Percentiles rank a stretch among this genome's conserved stretches.
Conservation (phyloP, 2,888 invertebrate species). For the Cerceris ruficornis region DNA sequence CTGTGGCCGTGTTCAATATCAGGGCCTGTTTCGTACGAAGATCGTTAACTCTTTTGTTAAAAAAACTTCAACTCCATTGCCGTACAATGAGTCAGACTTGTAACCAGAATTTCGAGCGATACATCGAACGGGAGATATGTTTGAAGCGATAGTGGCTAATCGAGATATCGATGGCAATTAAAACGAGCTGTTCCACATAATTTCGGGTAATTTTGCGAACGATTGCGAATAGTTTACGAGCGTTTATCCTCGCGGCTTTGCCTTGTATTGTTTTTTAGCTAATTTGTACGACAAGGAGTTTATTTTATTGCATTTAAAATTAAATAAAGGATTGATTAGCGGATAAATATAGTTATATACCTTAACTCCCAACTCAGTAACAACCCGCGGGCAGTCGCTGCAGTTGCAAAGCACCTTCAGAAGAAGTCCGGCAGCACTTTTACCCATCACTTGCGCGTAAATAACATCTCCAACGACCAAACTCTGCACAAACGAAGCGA, state of each 20-base stretch:
- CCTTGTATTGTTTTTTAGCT: too few species aligned
- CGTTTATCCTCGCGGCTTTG: too few species aligned
- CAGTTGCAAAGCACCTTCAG: conserved; percentile 93
- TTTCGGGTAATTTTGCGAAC: background rate
- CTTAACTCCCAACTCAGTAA: conserved; percentile 94
- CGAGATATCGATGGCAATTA: too few species aligned
- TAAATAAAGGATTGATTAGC: background rate
- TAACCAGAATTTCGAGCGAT: too few species aligned
- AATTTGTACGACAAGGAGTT: too few species aligned
- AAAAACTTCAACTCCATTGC: background rate
- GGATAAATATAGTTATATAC: conserved; percentile 82
- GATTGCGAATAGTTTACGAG: too few species aligned
- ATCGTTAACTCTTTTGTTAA: background rate
- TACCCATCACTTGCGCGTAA: conserved; percentile 90
- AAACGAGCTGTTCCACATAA: too few species aligned
- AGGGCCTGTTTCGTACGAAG: conserved; percentile 70
- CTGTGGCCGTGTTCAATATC: conserved; percentile 83
- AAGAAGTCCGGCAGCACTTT: conserved; percentile 88
- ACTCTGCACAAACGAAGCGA: conserved; percentile 69
- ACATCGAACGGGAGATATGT: too few species aligned
- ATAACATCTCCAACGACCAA: conserved; percentile 87
- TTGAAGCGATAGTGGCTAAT: too few species aligned
- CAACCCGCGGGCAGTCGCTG: conserved; percentile 89
- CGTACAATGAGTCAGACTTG: too few species aligned
- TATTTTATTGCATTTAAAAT: background rate